Conservation (phyloP, 2,888 invertebrate species). For the Lamellibrachia satsuma region DNA sequence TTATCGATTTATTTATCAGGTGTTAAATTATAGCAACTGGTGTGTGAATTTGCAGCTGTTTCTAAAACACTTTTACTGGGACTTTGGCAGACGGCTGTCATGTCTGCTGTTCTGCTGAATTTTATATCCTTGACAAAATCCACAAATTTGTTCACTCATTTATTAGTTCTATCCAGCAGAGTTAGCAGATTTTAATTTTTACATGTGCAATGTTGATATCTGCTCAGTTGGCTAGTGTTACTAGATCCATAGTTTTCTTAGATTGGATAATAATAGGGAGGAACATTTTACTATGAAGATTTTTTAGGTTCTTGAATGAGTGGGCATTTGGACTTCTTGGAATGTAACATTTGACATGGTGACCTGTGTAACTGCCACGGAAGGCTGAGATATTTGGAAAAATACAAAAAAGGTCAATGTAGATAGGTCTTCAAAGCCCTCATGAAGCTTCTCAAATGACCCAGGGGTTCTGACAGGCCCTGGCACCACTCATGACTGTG, state of each 20-base stretch:
- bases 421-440: not conserved
- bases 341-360: too few relatives aligned
- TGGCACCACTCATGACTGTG: not conserved
- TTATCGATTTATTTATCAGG: not conserved
- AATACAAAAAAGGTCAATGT: too few relatives aligned
- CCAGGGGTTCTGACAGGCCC: not conserved
- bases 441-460: not conserved
- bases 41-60: not conserved
- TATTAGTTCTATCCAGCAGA: not conserved
- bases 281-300: not conserved
- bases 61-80: not conserved
- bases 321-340: too few relatives aligned
- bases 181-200: not conserved
- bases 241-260: not conserved
- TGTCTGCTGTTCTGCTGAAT: not conserved
- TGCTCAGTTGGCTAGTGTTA: not conserved
- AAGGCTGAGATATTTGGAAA: too few relatives aligned
- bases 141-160: not conserved
- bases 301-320: not conserved
- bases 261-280: not conserved
- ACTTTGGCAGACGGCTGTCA: not conserved
- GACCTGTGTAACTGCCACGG: too few relatives aligned
- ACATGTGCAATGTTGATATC: not conserved
- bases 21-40: not conserved
- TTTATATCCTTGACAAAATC: not conserved